Conservation (phyloP, 1,140 invertebrate species). For the Papilio xuthus region DNA sequence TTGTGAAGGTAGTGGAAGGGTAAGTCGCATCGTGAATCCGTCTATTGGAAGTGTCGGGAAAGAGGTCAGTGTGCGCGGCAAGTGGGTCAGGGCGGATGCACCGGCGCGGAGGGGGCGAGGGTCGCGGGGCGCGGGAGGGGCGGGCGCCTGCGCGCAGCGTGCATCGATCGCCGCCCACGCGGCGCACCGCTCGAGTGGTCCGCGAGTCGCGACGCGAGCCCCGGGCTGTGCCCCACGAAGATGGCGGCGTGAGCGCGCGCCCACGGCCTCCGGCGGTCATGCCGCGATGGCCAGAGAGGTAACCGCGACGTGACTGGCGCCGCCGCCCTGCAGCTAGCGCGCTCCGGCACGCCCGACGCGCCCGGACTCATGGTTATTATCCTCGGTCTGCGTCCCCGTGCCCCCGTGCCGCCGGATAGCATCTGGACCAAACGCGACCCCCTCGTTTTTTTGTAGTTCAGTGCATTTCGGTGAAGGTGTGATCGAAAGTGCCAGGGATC, state of each 20-base stretch:
- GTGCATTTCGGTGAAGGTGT: conserved; percentile 26
- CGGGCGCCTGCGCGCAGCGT: conserved; percentile 64
- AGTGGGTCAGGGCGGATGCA: conserved; percentile 74
- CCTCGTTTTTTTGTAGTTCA: conserved; percentile 5
- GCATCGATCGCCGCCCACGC: conserved; percentile 76
- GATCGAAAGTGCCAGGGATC: conserved; percentile 30
- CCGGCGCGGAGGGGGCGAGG: conserved; percentile 48
- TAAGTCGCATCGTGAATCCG: conserved; percentile 52
- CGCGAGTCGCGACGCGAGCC: conserved; percentile 71
- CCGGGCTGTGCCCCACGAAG: conserved; percentile 72
- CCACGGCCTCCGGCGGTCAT: conserved; percentile 80
- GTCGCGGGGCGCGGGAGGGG: conserved; percentile 54
- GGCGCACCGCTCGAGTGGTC: conserved; percentile 66
- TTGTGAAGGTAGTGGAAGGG: conserved; percentile 39
- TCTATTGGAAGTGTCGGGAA: conserved; percentile 58
- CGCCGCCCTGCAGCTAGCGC: conserved; percentile 57
- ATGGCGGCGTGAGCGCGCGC: conserved; percentile 79
- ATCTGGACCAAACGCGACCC: conserved; percentile 8
- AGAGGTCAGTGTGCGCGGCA: conserved; percentile 74
- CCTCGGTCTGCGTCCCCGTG: background rate
- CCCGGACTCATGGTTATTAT: conserved; percentile 39
- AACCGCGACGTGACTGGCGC: conserved; percentile 64
- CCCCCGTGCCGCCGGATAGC: background rate
- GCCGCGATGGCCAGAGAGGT: conserved; percentile 82
- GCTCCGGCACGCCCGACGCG: conserved; percentile 42